Base-by-base conservation (phyloP, 2,113 vertebrate species). In the Pygoscelis antarcticus region DNA sequence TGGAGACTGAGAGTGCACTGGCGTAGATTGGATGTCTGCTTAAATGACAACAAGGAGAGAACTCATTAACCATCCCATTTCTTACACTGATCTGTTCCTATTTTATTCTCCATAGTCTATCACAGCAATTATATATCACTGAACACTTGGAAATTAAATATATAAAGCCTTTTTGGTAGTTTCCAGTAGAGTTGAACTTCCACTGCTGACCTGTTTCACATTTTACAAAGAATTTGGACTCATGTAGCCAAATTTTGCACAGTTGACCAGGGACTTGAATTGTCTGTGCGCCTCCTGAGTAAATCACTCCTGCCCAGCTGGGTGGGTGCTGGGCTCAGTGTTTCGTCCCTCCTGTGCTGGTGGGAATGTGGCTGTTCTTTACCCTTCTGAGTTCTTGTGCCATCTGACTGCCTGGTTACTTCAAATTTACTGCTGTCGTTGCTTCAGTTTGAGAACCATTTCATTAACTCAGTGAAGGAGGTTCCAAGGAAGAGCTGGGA, bases 241-340 rank as follows among this genome's bases (percentile, higher is more conserved):
- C 10, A 1, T 0, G 9, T 32, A 29, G 42, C 17, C 60, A 20
- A 21, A 19, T 34, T 89, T 70, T 51, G 27, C 29, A 12, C 6
- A 32, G 11, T 1, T 74, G 66, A 25, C 14, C 3, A 2, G 14
- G 26, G 25, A 25, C 38, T 54, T 23, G n/a, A 42, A 11, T 44
- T 3, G 0, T 11, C 42, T 58, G 55, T n/a, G n/a, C 7, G 8
- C 1, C 27, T 51, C n/a, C 8, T 13, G n/a, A 58, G 36, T 12
- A 4, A 47, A 8, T 38, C 6, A 3, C 52, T 71, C 18, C 44
- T 60, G 29, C 4, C 42, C 27, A 18, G 27, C 19, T 27, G 40
- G 27, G 20, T 44, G 8, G 19, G 5, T 25, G 52, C 57, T 0
- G 0, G 27, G 57, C 34, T 77, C 70, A 17, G 26, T 4, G 52